These are phyloP conservation scores for Endomychus coccineus DNA, from an alignment of 2,888 invertebrate genomes.

Conservation along the genomic window DNA sequence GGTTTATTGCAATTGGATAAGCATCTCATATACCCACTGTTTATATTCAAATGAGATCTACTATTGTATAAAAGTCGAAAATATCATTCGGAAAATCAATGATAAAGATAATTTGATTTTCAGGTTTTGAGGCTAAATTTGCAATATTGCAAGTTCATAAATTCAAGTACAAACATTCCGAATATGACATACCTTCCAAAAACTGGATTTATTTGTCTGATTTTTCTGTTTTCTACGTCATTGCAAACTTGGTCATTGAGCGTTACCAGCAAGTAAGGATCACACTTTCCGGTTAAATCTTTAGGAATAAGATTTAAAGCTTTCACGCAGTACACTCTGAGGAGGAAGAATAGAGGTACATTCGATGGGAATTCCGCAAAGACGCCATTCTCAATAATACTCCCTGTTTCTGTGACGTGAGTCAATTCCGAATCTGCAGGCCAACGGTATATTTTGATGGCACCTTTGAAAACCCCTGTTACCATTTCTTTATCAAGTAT, in stretches of 20 bases:
- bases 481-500: slow-evolving; percentile 44
- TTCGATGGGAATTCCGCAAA: slow-evolving; percentile 57
- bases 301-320: slow-evolving; percentile 64
- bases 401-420: slow-evolving; percentile 4
- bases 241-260: slow-evolving; percentile 58
- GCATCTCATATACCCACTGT: no score
- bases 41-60: no score
- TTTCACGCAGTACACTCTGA: slow-evolving; percentile 71
- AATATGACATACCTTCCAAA: slow-evolving; percentile 82
- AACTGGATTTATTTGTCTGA: slow-evolving; percentile 70
- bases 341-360: slow-evolving; percentile 53
- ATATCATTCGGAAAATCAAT: no score
- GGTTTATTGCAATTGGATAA: no score
- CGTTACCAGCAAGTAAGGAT: slow-evolving; percentile 67
- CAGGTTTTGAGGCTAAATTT: no score
- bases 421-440: slow-evolving; percentile 50
- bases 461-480: slow-evolving; percentile 37
- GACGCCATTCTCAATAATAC: slow-evolving; percentile 42
- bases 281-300: slow-evolving; percentile 63
- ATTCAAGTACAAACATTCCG: no score
- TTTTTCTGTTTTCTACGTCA: slow-evolving; percentile 62
- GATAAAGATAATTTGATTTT: no score
- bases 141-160: no score
- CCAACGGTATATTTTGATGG: slow-evolving; percentile 56
- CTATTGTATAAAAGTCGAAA: no score